Conservation (phyloP, 1,140 invertebrate species). For the Chlorops oryzae region DNA sequence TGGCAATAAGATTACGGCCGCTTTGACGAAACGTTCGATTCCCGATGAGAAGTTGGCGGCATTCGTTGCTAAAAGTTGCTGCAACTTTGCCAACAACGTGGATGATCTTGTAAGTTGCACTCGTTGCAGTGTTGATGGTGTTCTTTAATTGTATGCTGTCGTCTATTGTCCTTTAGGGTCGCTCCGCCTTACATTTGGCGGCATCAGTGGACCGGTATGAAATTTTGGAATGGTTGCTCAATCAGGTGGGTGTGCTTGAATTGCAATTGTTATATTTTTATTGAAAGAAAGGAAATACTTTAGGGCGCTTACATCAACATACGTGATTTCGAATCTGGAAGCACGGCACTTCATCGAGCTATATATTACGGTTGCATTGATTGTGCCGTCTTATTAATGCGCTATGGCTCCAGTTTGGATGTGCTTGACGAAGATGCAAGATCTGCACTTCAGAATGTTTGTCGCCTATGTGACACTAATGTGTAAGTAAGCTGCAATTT, state of each 20-base stretch:
- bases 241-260: conserved; percentile 27
- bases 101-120: conserved; percentile 35
- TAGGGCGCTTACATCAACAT: conserved; percentile 53
- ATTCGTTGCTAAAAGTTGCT: conserved; percentile 53
- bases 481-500: conserved; percentile 9
- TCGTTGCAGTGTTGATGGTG: neutral
- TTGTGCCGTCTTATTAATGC: conserved; percentile 55
- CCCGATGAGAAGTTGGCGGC: conserved; percentile 48
- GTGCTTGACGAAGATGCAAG: conserved; percentile 35
- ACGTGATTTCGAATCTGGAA: conserved; percentile 62
- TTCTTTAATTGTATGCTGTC: neutral
- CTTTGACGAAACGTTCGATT: conserved; percentile 52
- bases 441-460: conserved; percentile 36
- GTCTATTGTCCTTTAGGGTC: conserved; percentile 45
- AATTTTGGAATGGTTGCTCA: conserved; percentile 60
- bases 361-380: conserved; percentile 64
- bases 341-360: conserved; percentile 64
- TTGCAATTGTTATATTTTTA: neutral
- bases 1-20: conserved; percentile 52
- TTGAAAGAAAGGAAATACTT: neutral
- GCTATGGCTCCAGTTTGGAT: conserved; percentile 46
- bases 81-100: conserved; percentile 50
- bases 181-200: conserved; percentile 60
- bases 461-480: conserved; percentile 24
- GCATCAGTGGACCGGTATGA: conserved; percentile 58